Base-by-base conservation (phyloP, 2,888 invertebrate genomes). In the Hylaea fasciaria region DNA sequence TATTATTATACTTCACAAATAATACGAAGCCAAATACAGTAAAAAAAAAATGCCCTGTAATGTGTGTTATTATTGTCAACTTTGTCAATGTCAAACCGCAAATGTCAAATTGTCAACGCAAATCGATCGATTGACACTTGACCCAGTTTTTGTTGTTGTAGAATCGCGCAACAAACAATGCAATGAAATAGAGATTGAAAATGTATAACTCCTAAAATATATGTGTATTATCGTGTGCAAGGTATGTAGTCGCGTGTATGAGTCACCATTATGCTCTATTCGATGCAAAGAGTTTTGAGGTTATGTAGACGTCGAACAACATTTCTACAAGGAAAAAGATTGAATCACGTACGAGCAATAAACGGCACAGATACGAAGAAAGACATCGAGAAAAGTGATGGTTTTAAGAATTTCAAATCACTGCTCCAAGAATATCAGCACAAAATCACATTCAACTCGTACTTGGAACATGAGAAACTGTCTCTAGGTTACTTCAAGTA, bases 401-500 rank as follows among this genome's bases (percentile, higher is more conserved):
- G 73, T 41, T 66, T 57, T 9, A 80, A 78, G 45, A 72, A 87
- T 55, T 85, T 88, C 52, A 68, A 80, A 57, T 62, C 70, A 40
- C 71, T 90, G 39, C 71, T 89, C 45, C 71, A 80, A 50, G 74
- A 83, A 69, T 74, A 88, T 69, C 83, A 83, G 41, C 82, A 88
- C 16, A 92, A 90, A 85, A 89, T 92, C 40, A 78, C 75, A 40
- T 92, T 90, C 54, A 92, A 80, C 68, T 87, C 91, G 0, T 89
- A 87, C 64, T 80, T 91, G 49, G 89, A 91, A 66, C 80, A 83
- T 45, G 89, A 89, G 29, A 91, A 86, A 65, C 64, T 91, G 51
- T 71, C 84, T 60, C 65, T 89, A 57, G 89, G 91, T 69, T 70
- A 83, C 65, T 86, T 78, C 63, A 87, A 82, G 71, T 83, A 87